Evolutionary conservation across 1,140 invertebrate species (phyloP).

Genomic region (Frieseomelitta varia): DNA sequence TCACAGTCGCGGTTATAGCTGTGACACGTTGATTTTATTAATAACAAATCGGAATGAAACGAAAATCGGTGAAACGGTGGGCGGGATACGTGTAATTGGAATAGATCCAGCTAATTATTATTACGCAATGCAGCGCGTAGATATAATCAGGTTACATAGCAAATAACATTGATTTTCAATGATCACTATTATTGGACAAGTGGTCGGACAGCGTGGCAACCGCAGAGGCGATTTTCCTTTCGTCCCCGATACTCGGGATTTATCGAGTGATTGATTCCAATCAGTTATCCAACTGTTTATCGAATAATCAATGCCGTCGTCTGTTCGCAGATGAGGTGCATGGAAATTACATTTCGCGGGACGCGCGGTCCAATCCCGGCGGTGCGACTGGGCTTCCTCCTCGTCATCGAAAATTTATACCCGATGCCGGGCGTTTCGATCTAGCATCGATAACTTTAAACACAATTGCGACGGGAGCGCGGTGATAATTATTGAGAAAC

Average conservation of each 20-base stretch:
- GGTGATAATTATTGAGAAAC: not conserved
- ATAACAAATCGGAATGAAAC: not conserved
- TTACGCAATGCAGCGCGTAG: not conserved
- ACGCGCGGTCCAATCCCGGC: not conserved
- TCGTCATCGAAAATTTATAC: not conserved
- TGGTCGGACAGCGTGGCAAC: slow-evolving; percentile 5
- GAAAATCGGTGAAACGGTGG: no score
- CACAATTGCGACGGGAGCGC: no score
- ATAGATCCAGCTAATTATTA: not conserved
- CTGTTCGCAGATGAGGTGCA: slow-evolving; percentile 14
- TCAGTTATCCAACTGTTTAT: slow-evolving; percentile 51
- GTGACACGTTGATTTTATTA: no score
- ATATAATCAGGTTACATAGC: slow-evolving; percentile 29
- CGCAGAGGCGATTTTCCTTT: slow-evolving; percentile 28
- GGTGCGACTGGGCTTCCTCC: not conserved
- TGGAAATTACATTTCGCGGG: slow-evolving; percentile 24
- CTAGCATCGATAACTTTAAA: not conserved
- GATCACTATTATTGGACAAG: slow-evolving; percentile 27
- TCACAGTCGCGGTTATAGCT: no score
- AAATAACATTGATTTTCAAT: slow-evolving; percentile 42
- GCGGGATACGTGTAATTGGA: not conserved
- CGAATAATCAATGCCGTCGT: slow-evolving; percentile 48
- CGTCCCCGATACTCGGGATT: slow-evolving; percentile 28
- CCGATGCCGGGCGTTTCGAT: not conserved
- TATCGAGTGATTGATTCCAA: slow-evolving; percentile 51